Conservation (phyloP, 1,140 invertebrate species). For the Macrostomum lignano region DNA sequence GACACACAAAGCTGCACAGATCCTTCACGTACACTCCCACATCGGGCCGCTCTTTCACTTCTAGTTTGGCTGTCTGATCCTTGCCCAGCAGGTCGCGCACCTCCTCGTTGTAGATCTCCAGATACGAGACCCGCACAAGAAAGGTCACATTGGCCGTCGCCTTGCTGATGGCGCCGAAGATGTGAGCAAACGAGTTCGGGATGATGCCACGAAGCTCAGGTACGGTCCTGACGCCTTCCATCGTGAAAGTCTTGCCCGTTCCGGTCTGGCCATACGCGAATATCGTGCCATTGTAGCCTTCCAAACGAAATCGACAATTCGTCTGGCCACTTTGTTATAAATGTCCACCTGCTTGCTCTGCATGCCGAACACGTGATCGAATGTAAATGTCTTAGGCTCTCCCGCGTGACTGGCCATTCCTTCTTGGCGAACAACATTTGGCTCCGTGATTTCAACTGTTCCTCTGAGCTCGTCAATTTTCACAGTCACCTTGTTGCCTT, state of each 20-base stretch:
- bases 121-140: conserved; percentile 54
- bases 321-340: conserved; percentile 56
- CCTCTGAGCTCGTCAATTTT: conserved; percentile 43
- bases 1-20: conserved; percentile 43
- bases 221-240: conserved; percentile 51
- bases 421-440: too few species aligned
- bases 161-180: conserved; percentile 34
- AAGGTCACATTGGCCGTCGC: conserved; percentile 45
- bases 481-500: conserved; percentile 31
- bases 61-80: conserved; percentile 39
- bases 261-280: conserved; percentile 96
- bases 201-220: conserved; percentile 30
- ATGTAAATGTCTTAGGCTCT: conserved; percentile 50
- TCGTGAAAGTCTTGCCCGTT: conserved; percentile 87
- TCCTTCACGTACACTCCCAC: conserved; percentile 54
- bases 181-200: conserved; percentile 32
- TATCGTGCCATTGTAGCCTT: conserved; percentile 80
- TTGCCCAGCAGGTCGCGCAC: conserved; percentile 67
- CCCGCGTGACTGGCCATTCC: conserved; percentile 22
- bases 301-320: conserved; percentile 73
- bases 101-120: conserved; percentile 92
- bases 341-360: conserved; percentile 45
- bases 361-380: conserved; percentile 39
- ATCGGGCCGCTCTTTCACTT: conserved; percentile 42
- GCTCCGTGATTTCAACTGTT: conserved; percentile 46